Evolutionary conservation across 2,113 vertebrate species (phyloP).

Genomic region (Nycticorax nycticorax): DNA sequence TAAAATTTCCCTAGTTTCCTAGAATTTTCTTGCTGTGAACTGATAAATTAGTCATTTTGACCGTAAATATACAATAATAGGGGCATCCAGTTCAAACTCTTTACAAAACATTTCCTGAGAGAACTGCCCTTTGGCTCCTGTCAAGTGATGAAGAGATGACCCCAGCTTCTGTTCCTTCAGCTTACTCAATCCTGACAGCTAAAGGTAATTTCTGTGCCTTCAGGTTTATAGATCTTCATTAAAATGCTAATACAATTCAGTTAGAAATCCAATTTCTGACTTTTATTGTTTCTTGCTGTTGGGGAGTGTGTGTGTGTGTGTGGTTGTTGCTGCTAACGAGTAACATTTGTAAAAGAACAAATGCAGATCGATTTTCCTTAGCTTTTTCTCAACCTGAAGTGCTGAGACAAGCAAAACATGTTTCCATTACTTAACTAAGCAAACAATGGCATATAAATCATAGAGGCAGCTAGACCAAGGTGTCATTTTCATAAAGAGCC

Average conservation of each 20-base stretch:
- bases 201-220: constrained; percentile 44
- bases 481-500: constrained; percentile 69
- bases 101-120: constrained; percentile 30
- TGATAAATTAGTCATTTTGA: constrained; percentile 51
- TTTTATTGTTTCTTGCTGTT: constrained; percentile 12
- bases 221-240: constrained; percentile 50
- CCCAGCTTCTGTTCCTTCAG: constrained; percentile 27
- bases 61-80: neutral
- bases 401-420: constrained; percentile 69
- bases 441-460: constrained; percentile 69
- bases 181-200: constrained; percentile 3
- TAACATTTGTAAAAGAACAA: constrained; percentile 3
- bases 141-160: constrained; percentile 18
- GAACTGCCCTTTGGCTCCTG: constrained; percentile 10
- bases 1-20: constrained; percentile 55
- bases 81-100: constrained; percentile 19
- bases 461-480: constrained; percentile 69
- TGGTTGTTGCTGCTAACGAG: neutral
- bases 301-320: neutral
- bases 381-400: constrained; percentile 3
- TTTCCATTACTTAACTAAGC: constrained; percentile 73
- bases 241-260: constrained; percentile 46
- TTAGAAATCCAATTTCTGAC: constrained; percentile 22
- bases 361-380: constrained; percentile 10
- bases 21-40: constrained; percentile 25